Evolutionary conservation across 2,113 vertebrate genomes (phyloP).

Genomic region (Corythaeola cristata): DNA sequence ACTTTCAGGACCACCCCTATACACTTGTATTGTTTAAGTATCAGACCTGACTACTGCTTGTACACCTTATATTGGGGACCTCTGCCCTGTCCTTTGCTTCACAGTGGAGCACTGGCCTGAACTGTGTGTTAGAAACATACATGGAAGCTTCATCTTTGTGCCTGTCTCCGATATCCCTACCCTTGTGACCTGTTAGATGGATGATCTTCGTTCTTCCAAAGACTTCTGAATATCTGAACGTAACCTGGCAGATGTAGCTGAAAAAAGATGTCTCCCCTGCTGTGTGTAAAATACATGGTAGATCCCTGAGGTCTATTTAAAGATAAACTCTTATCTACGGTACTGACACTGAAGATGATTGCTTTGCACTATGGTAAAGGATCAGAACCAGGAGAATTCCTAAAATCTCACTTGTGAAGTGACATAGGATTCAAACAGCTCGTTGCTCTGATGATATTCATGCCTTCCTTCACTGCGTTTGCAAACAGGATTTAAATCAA

Average conservation of each 20-base stretch:
- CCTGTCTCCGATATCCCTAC: background rate
- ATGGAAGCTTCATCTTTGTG: background rate
- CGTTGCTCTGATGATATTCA: background rate
- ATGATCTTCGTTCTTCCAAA: background rate
- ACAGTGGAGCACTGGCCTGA: background rate
- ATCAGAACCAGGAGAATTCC: background rate
- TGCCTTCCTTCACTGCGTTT: background rate
- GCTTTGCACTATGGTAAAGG: background rate
- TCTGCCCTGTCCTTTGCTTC: background rate
- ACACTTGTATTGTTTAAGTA: background rate
- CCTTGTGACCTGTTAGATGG: background rate
- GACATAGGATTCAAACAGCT: background rate
- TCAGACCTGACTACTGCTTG: background rate
- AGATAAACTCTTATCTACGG: background rate
- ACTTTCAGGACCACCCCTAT: background rate
- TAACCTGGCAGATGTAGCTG: background rate
- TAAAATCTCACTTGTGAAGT: background rate
- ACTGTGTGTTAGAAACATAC: background rate
- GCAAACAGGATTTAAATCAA: background rate
- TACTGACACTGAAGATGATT: background rate
- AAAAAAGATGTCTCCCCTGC: background rate
- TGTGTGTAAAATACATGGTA: background rate
- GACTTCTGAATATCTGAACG: background rate
- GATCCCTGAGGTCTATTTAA: background rate
- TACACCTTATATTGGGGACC: background rate